Evolutionary conservation across 2,797 vertebrate species (phyloP).

Genomic region (Agapornis canus): DNA sequence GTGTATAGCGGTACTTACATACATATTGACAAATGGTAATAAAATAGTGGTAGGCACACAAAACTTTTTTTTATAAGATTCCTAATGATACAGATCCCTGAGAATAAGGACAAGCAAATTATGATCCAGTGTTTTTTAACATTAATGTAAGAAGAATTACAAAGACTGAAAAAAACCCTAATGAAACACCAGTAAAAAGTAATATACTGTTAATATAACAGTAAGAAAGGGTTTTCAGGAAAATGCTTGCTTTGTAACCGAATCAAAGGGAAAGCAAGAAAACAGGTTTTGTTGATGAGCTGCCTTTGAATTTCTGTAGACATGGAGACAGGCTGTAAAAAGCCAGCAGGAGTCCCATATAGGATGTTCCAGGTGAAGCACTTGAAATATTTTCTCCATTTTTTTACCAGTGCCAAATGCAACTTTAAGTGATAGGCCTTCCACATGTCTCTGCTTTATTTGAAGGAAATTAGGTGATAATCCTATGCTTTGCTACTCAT

Average conservation of each 20-base stretch:
- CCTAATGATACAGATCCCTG: not conserved
- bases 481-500: not conserved
- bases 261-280: not conserved
- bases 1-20: not conserved
- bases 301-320: not conserved
- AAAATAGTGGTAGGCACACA: not conserved
- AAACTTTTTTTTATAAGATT: not conserved
- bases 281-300: not conserved
- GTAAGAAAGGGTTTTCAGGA: not conserved
- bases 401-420: not conserved
- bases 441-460: not conserved
- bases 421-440: not conserved
- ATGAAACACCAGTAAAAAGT: rapidly evolving
- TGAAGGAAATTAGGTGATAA: not conserved
- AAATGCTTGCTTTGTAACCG: not conserved
- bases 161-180: not conserved
- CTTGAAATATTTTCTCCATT: not conserved
- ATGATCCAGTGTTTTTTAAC: not conserved
- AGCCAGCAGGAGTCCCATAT: not conserved
- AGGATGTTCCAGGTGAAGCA: not conserved
- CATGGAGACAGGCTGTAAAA: not conserved
- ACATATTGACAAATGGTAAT: not conserved
- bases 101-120: not conserved
- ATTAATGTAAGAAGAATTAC: not conserved
- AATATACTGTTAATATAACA: rapidly evolving